A percentile compares a stretch with the other conserved stretches of the same genome.
Evolutionary conservation across 2,797 vertebrate species (phyloP).

Genomic region (Bradypodion pumilum): DNA sequence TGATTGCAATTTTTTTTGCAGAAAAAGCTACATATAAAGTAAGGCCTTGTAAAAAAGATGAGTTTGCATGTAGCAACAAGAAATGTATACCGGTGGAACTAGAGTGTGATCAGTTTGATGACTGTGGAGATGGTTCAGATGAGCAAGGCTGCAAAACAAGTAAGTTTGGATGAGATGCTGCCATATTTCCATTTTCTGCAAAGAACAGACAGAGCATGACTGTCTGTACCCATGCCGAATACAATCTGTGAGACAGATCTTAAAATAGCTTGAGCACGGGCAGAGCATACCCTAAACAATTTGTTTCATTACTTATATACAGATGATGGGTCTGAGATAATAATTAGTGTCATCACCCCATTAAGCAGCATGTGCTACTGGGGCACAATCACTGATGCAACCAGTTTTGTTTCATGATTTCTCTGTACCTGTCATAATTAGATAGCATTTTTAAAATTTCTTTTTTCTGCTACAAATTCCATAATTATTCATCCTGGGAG

Average conservation of each 20-base stretch:
- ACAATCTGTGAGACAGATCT: not conserved
- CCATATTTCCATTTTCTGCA: not conserved
- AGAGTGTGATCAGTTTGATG: conserved; percentile 92
- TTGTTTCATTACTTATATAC: not conserved
- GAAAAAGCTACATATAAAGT: conserved; percentile 81
- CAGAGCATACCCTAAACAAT: not conserved
- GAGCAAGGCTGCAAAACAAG: conserved; percentile 91
- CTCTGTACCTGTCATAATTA: too few species aligned
- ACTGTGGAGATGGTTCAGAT: conserved; percentile 95
- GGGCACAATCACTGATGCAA: not conserved
- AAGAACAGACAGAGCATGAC: not conserved
- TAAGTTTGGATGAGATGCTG: conserved; percentile 74
- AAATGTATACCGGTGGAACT: conserved; percentile 88
- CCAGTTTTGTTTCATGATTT: not conserved
- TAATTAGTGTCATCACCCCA: not conserved
- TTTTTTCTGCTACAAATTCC: too few species aligned
- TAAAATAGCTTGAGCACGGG: not conserved
- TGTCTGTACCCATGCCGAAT: conserved; percentile 5
- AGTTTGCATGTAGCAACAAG: conserved; percentile 90
- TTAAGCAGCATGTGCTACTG: not conserved
- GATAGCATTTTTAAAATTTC: too few species aligned
- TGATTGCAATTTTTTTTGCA: conserved; percentile 59
- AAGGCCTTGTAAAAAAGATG: conserved; percentile 91
- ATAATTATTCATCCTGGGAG: too few species aligned
- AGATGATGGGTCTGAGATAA: not conserved